Evolutionary conservation across 2,797 vertebrate species (phyloP).

Genomic region (Podarcis lilfordi): DNA sequence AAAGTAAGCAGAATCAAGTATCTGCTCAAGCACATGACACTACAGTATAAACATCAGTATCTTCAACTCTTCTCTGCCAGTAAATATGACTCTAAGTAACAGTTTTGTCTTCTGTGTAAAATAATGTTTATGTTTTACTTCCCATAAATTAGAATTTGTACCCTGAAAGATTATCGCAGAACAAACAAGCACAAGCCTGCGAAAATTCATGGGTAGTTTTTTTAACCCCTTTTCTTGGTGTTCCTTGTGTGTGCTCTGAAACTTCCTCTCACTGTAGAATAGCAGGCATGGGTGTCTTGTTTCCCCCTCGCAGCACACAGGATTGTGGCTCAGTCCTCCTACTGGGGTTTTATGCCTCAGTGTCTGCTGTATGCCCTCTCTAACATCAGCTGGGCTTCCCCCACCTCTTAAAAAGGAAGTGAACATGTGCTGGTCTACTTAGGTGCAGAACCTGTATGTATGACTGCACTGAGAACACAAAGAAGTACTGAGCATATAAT

Average conservation of each 20-base stretch:
- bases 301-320: neutral
- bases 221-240: neutral
- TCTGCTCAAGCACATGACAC: neutral
- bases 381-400: neutral
- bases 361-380: neutral
- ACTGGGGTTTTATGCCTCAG: neutral
- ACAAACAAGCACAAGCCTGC: neutral
- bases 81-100: neutral
- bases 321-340: no score
- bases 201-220: neutral
- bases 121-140: neutral
- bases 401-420: neutral
- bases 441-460: neutral
- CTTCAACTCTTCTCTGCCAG: neutral
- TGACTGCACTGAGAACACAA: neutral
- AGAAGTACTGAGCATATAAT: neutral
- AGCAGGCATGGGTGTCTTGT: neutral
- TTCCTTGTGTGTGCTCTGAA: neutral
- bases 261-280: neutral
- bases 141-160: neutral
- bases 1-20: conserved; percentile 25
- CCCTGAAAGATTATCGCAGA: neutral
- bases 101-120: neutral
- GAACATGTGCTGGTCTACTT: neutral
- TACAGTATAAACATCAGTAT: neutral